phyloP scores from a whole-genome alignment of 2,797 vertebrate species.

The Macropodus opercularis region DNA sequence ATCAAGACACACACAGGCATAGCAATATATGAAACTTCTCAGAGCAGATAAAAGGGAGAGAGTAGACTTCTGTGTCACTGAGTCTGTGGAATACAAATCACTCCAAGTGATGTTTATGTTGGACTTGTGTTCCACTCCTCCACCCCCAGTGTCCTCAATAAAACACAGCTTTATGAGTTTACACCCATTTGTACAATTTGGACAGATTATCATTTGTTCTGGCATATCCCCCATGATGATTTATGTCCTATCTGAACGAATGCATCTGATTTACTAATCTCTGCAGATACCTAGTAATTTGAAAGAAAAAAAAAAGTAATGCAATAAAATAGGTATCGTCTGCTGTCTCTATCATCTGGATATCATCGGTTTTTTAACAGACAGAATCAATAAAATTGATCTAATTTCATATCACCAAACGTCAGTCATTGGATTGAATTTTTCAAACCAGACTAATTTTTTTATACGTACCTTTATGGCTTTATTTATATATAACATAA shows the following conservation, averaged over 20 bases:
- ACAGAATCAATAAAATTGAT: too few species aligned
- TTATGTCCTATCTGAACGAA: slow-evolving; percentile 50
- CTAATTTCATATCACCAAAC: too few species aligned
- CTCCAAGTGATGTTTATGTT: slow-evolving; percentile 72
- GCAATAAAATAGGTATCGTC: slow-evolving; percentile 52
- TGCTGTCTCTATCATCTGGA: slow-evolving; percentile 57
- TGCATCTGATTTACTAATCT: slow-evolving; percentile 57
- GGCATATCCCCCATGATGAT: slow-evolving; percentile 43
- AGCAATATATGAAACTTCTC: slow-evolving; percentile 50
- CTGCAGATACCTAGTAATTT: slow-evolving; percentile 19
- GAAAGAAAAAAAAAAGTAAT: slow-evolving; percentile 2
- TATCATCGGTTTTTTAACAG: too few species aligned
- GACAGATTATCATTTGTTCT: slow-evolving; percentile 60
- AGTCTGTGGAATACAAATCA: slow-evolving; percentile 69
- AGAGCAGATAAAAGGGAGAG: slow-evolving; percentile 54
- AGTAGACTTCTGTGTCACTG: slow-evolving; percentile 60
- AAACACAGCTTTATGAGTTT: slow-evolving; percentile 74
- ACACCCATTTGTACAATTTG: slow-evolving; percentile 72
- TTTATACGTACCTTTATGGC: too few species aligned
- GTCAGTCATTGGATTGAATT: too few species aligned
- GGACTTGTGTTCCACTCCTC: slow-evolving; percentile 63
- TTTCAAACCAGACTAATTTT: too few species aligned
- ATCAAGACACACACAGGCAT: slow-evolving; percentile 39
- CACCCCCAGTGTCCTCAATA: slow-evolving; percentile 54
- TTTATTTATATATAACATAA: too few species aligned